Evolutionary conservation across 2,888 invertebrate genomes (phyloP).

Genomic region (Trichopria drosophilae): DNA sequence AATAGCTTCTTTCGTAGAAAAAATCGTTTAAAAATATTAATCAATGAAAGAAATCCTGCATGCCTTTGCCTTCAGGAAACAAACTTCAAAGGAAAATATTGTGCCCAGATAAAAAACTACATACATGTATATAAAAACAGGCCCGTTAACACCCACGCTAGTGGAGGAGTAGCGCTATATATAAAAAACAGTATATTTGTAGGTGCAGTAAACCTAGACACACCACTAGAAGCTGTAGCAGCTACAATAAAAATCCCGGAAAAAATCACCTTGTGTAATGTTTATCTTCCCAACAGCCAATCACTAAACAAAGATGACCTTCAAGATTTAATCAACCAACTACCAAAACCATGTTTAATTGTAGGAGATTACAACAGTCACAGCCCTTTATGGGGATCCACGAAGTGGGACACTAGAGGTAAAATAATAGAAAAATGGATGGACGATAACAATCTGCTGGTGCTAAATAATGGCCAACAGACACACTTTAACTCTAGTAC

Average conservation of each 20-base stretch:
- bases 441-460: conserved; percentile 18
- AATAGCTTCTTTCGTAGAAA: conserved; percentile 26
- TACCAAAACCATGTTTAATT: conserved; percentile 34
- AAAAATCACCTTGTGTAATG: conserved; percentile 15
- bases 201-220: conserved; percentile 1
- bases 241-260: neutral
- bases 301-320: conserved; percentile 7
- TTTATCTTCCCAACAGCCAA: conserved; percentile 24
- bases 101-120: no score
- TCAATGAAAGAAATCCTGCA: conserved; percentile 5
- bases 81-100: conserved; percentile 25
- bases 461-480: conserved; percentile 11
- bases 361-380: conserved; percentile 37
- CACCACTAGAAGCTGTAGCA: conserved; percentile 23
- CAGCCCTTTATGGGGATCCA: conserved; percentile 31
- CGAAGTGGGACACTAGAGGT: conserved; percentile 29
- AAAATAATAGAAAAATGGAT: conserved; percentile 31
- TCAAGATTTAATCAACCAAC: conserved; percentile 21
- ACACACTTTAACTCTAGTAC: conserved; percentile 30
- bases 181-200: conserved; percentile 2
- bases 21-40: conserved; percentile 27
- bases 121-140: conserved; percentile 7
- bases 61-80: conserved; percentile 33
- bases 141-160: neutral
- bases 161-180: conserved; percentile 15